phyloP scores from a whole-genome alignment of 92 coral and sea anemone genomes.

The Epizoanthus illoricatus region DNA sequence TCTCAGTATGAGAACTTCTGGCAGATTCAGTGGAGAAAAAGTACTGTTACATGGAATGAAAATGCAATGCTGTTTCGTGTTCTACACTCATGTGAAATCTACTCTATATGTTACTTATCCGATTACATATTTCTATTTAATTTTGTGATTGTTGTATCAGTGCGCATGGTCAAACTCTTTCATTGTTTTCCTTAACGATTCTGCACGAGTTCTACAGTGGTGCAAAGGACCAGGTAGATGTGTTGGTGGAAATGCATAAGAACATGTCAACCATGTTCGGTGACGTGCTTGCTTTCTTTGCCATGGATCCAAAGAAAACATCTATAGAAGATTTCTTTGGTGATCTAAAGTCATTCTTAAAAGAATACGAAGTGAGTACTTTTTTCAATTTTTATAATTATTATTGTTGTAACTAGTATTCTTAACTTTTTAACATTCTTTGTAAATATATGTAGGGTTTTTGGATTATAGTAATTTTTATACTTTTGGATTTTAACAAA shows the following conservation, averaged over 20 bases:
- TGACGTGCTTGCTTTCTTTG: conserved; percentile 86
- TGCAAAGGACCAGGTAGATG: conserved; percentile 94
- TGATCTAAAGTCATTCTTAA: conserved; percentile 82
- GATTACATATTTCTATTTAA: no score
- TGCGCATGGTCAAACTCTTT: not conserved
- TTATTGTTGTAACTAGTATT: not conserved
- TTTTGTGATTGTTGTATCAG: not conserved
- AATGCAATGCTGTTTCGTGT: no score
- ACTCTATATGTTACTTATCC: no score
- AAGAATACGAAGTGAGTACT: conserved; percentile 65
- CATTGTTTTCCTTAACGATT: conserved; percentile 52
- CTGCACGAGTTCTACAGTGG: conserved; percentile 73
- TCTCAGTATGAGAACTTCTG: no score
- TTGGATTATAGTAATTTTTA: no score
- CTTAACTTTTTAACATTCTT: no score
- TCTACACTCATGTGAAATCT: no score
- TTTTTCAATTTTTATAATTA: not conserved
- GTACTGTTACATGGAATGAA: no score
- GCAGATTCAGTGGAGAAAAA: no score
- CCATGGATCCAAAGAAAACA: conserved; percentile 90
- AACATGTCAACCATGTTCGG: conserved; percentile 97
- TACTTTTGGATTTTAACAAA: no score
- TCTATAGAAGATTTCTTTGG: conserved; percentile 98
- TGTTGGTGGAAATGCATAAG: conserved; percentile 95
- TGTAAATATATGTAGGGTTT: no score